phyloP scores from a whole-genome alignment of 1,140 invertebrate species.

The Drosophila busckii region DNA sequence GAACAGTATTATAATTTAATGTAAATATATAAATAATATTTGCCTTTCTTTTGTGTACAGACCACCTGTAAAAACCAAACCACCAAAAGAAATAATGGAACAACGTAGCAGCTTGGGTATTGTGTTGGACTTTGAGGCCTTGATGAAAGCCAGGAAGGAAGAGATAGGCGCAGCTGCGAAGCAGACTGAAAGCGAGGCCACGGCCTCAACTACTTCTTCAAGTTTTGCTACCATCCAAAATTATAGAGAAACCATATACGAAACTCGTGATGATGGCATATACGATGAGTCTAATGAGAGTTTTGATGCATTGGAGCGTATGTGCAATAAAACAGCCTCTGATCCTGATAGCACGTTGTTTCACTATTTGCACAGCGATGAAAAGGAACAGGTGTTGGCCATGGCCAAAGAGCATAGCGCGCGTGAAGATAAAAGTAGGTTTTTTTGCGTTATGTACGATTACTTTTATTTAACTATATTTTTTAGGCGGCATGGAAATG shows the following conservation, averaged over 20 bases:
- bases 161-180: not conserved
- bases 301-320: constrained; percentile 60
- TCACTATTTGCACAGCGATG: constrained; percentile 55
- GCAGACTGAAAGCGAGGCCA: not conserved
- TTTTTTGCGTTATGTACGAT: not conserved
- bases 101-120: constrained; percentile 43
- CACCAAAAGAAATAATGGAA: constrained; percentile 17
- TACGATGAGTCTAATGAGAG: constrained; percentile 42
- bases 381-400: constrained; percentile 50
- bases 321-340: constrained; percentile 71
- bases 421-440: constrained; percentile 21
- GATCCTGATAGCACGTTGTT: constrained; percentile 73
- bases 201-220: not conserved
- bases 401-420: constrained; percentile 43
- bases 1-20: not conserved
- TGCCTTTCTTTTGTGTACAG: not conserved
- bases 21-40: not conserved
- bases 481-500: constrained; percentile 36
- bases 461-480: not conserved
- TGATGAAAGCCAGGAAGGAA: constrained; percentile 14
- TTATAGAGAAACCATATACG: constrained; percentile 19
- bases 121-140: constrained; percentile 28
- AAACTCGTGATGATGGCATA: not conserved
- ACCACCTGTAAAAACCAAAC: not conserved
- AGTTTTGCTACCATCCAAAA: not conserved